phyloP scores from a whole-genome alignment of 2,888 invertebrate species.

The Zele albiditarsus region DNA sequence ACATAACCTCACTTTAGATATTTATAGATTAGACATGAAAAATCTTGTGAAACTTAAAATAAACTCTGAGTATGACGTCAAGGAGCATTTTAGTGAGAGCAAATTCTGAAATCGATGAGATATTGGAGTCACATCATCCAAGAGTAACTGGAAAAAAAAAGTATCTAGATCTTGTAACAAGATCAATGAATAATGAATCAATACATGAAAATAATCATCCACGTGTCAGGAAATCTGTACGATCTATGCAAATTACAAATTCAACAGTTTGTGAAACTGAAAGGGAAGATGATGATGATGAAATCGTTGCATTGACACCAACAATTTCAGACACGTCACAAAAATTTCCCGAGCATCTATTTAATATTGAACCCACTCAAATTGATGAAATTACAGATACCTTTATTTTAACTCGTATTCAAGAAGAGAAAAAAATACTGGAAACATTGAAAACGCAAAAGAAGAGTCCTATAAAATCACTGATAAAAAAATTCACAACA shows the following conservation, averaged over 20 bases:
- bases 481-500: not conserved
- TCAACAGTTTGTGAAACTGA: not conserved
- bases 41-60: not conserved
- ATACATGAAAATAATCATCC: slow-evolving; percentile 15
- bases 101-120: not conserved
- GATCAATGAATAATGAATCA: not conserved
- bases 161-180: slow-evolving; percentile 39
- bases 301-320: not conserved
- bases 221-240: slow-evolving; percentile 22
- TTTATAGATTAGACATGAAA: slow-evolving; percentile 12
- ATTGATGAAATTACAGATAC: slow-evolving; percentile 46
- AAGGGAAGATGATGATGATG: not conserved
- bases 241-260: slow-evolving; percentile 18
- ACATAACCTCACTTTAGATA: not conserved
- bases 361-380: slow-evolving; percentile 49
- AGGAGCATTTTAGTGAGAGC: not conserved
- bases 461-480: not conserved
- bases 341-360: slow-evolving; percentile 10
- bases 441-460: not conserved
- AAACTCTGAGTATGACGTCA: slow-evolving; percentile 23
- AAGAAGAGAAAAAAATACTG: not conserved
- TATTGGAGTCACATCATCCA: slow-evolving; percentile 15
- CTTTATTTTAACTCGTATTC: not conserved
- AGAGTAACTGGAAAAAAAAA: slow-evolving; percentile 44
- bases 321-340: not conserved